Evolutionary conservation across 1,140 invertebrate genomes (phyloP), one percentile per base, ranked within the genome.

Genomic region (Calephelis nemesis): DNA sequence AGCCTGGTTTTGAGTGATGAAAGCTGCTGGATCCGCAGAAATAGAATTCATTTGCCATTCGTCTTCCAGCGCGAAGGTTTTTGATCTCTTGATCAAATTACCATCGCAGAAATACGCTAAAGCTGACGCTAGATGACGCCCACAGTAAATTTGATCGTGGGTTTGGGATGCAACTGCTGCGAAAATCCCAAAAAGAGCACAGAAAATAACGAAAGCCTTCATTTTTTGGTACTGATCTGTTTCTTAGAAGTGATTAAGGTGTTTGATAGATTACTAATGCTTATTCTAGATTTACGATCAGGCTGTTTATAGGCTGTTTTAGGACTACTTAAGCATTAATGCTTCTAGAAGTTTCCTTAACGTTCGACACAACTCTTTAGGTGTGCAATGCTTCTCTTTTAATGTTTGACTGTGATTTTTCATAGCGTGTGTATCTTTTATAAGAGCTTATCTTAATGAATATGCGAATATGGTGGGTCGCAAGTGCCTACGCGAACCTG

Each of bases 81-180:
- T 60, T 9, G 71, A 68, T 47, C 74, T 68, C 19, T 75, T 75
- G 10, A 72, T 68, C n/a, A 74, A 60, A 30, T 69, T 69, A n/a
- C 68, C 68, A 11, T 70, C 60, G 62, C 76, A 77, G 12, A 75
- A 47, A 0, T 70, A 49, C 10, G 67, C 76, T 40, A 77, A 10
- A 10, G 68, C 66, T 11, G 66, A 65, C 0, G 74, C 67, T n/a
- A 75, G 47, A 9, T 71, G 52, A 47, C 74, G 54, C 9, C 74
- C 76, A 47, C 76, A 77, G 52, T 75, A 78, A 3, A 74, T 52
- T 39, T 72, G 70, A 3, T 68, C 65, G 42, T 69, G 68, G 7
- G 68, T 66, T 42, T 72, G 60, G 11, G 47, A 52, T 11, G 39
- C 12, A 11, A 65, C 62, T n/a, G 48, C 13, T 19, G 71, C 52